Percentiles rank a stretch among this genome's conserved stretches.
phyloP scores from a whole-genome alignment of 1,140 invertebrate genomes.

The Aphelinus certus region DNA sequence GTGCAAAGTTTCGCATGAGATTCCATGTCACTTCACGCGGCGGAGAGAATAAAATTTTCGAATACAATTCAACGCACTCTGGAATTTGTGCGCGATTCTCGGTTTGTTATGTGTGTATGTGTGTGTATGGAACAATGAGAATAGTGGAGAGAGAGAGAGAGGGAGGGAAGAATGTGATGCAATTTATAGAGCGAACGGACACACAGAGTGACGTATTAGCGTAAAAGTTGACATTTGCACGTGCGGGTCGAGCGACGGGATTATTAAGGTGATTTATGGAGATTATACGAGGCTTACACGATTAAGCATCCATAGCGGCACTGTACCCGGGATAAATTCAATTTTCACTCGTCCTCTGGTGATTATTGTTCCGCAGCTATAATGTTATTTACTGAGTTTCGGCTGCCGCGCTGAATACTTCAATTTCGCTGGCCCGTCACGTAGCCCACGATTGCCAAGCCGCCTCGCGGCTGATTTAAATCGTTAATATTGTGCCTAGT shows the following conservation, averaged over 20 bases:
- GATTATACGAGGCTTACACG: constrained; percentile 13
- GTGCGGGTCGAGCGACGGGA: neutral
- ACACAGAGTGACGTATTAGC: constrained; percentile 1
- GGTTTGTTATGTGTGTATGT: too few species aligned
- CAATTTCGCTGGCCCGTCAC: constrained; percentile 4
- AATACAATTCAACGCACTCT: too few species aligned
- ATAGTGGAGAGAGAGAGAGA: too few species aligned
- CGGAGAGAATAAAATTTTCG: too few species aligned
- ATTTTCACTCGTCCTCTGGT: neutral
- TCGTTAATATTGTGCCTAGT: too few species aligned
- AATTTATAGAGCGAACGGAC: constrained; percentile 6
- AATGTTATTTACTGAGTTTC: constrained; percentile 18
- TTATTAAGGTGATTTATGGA: constrained; percentile 18
- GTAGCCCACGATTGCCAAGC: neutral
- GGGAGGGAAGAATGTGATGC: too few species aligned
- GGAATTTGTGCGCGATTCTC: too few species aligned
- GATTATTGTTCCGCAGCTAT: constrained; percentile 1
- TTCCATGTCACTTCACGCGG: too few species aligned
- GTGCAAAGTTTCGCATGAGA: too few species aligned
- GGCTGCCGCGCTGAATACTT: neutral
- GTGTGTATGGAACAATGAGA: too few species aligned
- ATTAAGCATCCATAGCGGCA: neutral
- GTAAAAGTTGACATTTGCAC: neutral
- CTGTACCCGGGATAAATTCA: neutral
- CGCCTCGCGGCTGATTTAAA: too few species aligned